These are phyloP conservation scores for Odontothrips loti DNA, from an alignment of 2,888 invertebrate species.

Conservation along the genomic window DNA sequence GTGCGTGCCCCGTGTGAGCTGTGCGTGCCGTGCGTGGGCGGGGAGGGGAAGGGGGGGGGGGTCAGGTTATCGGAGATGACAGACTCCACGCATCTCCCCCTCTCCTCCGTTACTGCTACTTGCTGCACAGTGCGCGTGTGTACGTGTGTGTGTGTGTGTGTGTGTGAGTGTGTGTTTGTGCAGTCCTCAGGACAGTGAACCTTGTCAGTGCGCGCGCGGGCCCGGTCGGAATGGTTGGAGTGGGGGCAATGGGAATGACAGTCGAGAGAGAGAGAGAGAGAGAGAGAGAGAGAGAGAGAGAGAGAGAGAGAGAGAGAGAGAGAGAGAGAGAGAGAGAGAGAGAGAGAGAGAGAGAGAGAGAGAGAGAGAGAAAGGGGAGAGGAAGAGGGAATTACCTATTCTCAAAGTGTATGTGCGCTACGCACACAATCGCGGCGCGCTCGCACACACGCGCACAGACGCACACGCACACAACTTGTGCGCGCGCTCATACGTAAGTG, in stretches of 20 bases:
- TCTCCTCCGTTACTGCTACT: not conserved
- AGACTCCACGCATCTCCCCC: not conserved
- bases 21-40: not conserved
- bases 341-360: not conserved
- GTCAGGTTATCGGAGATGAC: too few species aligned
- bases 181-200: not conserved
- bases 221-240: not conserved
- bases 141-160: not conserved
- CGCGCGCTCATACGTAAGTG: not conserved
- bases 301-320: not conserved
- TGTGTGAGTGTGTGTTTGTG: not conserved
- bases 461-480: not conserved
- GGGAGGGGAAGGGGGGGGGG: not conserved
- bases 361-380: not conserved
- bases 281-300: too few species aligned
- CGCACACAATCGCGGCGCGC: not conserved
- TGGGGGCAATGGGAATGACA: not conserved
- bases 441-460: not conserved
- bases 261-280: too few species aligned
- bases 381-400: constrained; percentile 3
- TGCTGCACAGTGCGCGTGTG: not conserved
- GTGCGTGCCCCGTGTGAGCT: too few species aligned
- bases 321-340: not conserved
- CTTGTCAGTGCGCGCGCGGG: not conserved
- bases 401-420: not conserved